Evolutionary conservation across 2,797 vertebrate species (phyloP).

Genomic region (Xenopus petersii): DNA sequence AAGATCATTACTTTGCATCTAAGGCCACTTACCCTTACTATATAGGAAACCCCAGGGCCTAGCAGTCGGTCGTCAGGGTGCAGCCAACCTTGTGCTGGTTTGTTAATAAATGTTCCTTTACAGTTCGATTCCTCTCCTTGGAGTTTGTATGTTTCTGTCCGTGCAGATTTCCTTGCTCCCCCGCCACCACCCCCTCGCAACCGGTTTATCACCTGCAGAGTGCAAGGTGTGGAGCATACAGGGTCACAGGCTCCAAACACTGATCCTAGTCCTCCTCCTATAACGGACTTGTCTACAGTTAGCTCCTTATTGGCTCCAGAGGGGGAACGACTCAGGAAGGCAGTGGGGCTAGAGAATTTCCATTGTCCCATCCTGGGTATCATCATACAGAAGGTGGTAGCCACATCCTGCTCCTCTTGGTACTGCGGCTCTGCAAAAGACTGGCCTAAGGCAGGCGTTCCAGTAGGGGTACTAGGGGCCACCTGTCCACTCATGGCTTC

Average conservation of each 20-base stretch:
- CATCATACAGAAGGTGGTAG: conserved; percentile 92
- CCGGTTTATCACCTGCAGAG: conserved; percentile 76
- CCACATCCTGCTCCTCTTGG: conserved; percentile 81
- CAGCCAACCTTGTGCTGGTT: conserved; percentile 89
- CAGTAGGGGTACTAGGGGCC: conserved; percentile 56
- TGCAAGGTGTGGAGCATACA: conserved; percentile 83
- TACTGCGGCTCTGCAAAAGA: conserved; percentile 74
- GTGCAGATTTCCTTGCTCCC: conserved; percentile 69
- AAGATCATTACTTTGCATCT: no score
- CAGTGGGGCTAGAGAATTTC: conserved; percentile 86
- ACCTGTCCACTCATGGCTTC: conserved; percentile 83
- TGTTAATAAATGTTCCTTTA: conserved; percentile 87
- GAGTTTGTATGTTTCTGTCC: conserved; percentile 70
- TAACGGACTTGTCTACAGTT: conserved; percentile 47
- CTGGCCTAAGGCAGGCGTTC: conserved; percentile 62
- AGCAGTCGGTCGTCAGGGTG: conserved; percentile 85
- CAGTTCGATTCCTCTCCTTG: conserved; percentile 79
- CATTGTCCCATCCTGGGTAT: conserved; percentile 91
- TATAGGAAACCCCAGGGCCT: conserved; percentile 84
- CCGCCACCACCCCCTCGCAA: conserved; percentile 67
- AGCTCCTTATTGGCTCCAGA: conserved; percentile 79
- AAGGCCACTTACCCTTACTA: conserved; percentile 81
- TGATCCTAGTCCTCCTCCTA: conserved; percentile 59
- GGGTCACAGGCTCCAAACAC: conserved; percentile 84
- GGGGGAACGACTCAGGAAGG: conserved; percentile 83